phyloP scores from a whole-genome alignment of 2,888 invertebrate genomes.

The Pegoplata infirma region DNA sequence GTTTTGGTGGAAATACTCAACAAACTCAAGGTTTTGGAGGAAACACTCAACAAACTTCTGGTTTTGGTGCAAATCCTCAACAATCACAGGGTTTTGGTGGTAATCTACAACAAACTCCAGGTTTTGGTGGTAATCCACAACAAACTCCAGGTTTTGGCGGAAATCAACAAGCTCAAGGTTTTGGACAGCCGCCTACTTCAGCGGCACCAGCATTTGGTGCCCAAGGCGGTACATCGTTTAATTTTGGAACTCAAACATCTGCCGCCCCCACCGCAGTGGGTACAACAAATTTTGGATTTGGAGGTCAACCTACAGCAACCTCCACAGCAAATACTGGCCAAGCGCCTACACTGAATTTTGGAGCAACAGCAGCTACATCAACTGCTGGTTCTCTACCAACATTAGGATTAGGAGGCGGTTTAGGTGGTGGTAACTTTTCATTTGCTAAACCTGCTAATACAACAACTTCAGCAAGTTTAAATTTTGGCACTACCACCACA shows the following conservation, averaged over 20 bases:
- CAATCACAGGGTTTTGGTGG: conserved; percentile 22
- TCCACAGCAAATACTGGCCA: conserved; percentile 52
- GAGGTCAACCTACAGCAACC: conserved; percentile 53
- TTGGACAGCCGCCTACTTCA: conserved; percentile 33
- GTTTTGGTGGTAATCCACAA: conserved; percentile 30
- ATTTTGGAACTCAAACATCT: conserved; percentile 41
- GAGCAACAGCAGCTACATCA: conserved; percentile 47
- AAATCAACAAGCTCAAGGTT: conserved; percentile 11
- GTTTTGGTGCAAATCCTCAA: background rate
- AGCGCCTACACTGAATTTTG: conserved; percentile 66
- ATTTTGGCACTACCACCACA: conserved; percentile 72
- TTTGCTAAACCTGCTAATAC: conserved; percentile 70
- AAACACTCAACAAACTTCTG: background rate
- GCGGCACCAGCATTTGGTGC: conserved; percentile 63
- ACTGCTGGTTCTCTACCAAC: conserved; percentile 62
- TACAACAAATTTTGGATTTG: conserved; percentile 65
- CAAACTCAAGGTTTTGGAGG: too few species aligned
- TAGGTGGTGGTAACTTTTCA: conserved; percentile 66
- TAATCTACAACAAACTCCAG: conserved; percentile 18
- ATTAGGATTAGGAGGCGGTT: conserved; percentile 49
- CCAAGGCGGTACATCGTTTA: conserved; percentile 31
- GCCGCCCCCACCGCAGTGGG: conserved; percentile 39
- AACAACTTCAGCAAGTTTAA: conserved; percentile 72
- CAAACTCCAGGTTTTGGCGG: conserved; percentile 61
- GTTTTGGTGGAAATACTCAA: too few species aligned